phyloP scores from a whole-genome alignment of 2,888 invertebrate species.

The Cheilosia pagana region DNA sequence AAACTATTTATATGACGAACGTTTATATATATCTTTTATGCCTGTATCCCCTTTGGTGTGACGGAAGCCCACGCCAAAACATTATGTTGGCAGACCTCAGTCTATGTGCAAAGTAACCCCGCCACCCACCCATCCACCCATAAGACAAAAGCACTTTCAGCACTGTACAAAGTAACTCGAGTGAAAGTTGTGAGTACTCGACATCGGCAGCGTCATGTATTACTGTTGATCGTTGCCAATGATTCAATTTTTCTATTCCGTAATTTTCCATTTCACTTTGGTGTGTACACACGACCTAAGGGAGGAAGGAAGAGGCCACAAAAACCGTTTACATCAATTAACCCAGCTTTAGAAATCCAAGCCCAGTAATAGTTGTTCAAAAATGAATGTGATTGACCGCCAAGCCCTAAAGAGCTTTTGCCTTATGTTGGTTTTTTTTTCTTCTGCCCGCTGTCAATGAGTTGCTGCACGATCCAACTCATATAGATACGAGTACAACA shows the following conservation, averaged over 20 bases:
- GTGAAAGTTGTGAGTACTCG: conserved; percentile 41
- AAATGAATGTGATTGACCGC: conserved; percentile 20
- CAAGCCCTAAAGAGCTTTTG: conserved; percentile 41
- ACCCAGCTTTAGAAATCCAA: conserved; percentile 30
- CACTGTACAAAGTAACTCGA: conserved; percentile 33
- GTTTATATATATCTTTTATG: background rate
- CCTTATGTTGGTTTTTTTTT: background rate
- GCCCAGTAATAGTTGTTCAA: background rate
- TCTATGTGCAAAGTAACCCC: background rate
- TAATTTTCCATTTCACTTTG: conserved; percentile 15
- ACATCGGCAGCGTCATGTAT: conserved; percentile 14
- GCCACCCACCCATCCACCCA: background rate
- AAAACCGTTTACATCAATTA: conserved; percentile 31
- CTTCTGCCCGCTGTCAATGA: conserved; percentile 5
- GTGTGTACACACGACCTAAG: background rate
- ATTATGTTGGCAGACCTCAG: conserved; percentile 21
- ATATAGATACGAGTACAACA: conserved; percentile 4
- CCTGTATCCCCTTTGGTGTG: conserved; percentile 19
- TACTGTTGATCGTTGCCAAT: conserved; percentile 29
- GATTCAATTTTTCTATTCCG: conserved; percentile 24
- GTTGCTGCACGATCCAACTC: conserved; percentile 8
- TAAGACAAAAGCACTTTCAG: conserved; percentile 4
- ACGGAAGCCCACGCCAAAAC: conserved; percentile 29
- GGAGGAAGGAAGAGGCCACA: conserved; percentile 6
- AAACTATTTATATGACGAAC: background rate